These are phyloP conservation scores for Donacobius atricapilla DNA, from an alignment of 2,113 vertebrate genomes.

Conservation along the genomic window DNA sequence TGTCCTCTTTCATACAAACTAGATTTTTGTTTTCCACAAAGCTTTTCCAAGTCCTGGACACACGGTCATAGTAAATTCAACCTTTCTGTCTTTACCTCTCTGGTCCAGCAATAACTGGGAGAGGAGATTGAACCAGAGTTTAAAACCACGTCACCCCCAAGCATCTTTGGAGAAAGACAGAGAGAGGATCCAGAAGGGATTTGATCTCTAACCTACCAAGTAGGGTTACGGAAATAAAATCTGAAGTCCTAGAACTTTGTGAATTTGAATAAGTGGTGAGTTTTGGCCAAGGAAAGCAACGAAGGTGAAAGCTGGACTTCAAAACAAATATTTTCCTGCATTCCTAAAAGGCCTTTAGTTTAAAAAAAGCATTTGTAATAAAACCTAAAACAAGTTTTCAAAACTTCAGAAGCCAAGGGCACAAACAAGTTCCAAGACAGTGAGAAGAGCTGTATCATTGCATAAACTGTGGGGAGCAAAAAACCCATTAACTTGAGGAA, in stretches of 20 bases:
- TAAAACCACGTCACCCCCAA: slow-evolving; percentile 18
- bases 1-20: slow-evolving; percentile 42
- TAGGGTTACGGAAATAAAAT: slow-evolving; percentile 24
- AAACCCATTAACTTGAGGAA: background rate
- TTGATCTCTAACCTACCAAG: slow-evolving; percentile 35
- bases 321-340: slow-evolving; percentile 70
- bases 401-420: slow-evolving; percentile 45
- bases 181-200: background rate
- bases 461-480: background rate
- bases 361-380: slow-evolving; percentile 60
- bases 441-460: slow-evolving; percentile 23
- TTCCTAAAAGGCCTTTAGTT: slow-evolving; percentile 64
- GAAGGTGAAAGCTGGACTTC: slow-evolving; percentile 62
- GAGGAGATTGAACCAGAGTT: background rate
- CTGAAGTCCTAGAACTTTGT: slow-evolving; percentile 38
- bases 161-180: background rate
- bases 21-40: slow-evolving; percentile 41
- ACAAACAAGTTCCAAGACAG: slow-evolving; percentile 41
- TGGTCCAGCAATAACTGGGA: background rate
- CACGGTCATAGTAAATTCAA: slow-evolving; percentile 4
- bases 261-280: slow-evolving; percentile 43
- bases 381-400: slow-evolving; percentile 55
- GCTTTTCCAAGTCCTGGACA: slow-evolving; percentile 9
- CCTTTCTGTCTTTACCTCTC: background rate
- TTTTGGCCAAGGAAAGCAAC: slow-evolving; percentile 51